phyloP scores from a whole-genome alignment of 2,888 invertebrate species.

The Chrysolina americana region DNA sequence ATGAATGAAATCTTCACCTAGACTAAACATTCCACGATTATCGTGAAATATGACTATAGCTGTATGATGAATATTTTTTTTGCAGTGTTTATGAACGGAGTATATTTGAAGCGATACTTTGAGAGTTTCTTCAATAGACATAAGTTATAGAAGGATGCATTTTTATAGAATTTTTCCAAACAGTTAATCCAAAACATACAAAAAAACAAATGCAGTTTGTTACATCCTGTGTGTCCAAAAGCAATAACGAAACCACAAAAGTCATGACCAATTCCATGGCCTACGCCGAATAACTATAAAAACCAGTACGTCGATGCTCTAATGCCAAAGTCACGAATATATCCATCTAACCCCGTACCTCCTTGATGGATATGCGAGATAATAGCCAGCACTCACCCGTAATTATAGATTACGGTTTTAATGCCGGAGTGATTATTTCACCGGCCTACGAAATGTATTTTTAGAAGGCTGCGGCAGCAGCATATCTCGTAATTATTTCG shows the following conservation, averaged over 20 bases:
- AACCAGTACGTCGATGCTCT: constrained; percentile 14
- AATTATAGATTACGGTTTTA: constrained; percentile 59
- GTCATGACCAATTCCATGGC: constrained; percentile 4
- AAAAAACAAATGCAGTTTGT: no score
- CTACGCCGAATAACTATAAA: constrained; percentile 12
- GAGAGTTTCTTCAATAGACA: no score
- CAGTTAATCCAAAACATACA: no score
- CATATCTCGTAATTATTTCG: constrained; percentile 40
- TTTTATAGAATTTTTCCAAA: no score
- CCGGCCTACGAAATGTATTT: constrained; percentile 36
- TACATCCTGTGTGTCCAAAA: neutral
- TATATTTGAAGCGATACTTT: no score
- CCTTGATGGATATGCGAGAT: constrained; percentile 61
- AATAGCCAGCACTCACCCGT: constrained; percentile 55
- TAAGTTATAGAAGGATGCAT: no score
- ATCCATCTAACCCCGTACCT: constrained; percentile 18
- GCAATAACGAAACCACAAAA: constrained; percentile 9
- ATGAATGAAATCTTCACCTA: no score
- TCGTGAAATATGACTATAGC: no score
- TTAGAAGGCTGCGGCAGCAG: constrained; percentile 32
- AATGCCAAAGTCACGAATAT: constrained; percentile 10
- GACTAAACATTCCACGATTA: no score
- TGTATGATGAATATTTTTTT: no score
- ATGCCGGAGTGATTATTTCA: constrained; percentile 55
- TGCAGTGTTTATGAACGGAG: no score